Base-by-base conservation (phyloP, 2,797 vertebrate genomes). In the Caiman crocodilus region DNA sequence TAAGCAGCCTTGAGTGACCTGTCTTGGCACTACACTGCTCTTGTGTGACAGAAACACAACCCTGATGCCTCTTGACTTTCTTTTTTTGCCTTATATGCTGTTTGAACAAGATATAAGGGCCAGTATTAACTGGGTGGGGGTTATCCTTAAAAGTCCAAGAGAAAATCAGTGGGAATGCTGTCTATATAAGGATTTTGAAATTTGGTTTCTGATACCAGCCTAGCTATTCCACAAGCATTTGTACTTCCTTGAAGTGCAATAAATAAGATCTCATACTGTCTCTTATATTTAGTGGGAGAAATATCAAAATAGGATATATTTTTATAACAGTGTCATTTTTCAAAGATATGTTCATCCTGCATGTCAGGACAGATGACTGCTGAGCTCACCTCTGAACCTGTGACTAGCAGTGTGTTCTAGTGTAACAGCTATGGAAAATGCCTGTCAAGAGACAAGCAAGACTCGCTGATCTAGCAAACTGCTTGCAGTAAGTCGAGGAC, bases 1-100 rank as follows among this genome's bases (percentile, higher is more conserved):
- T 4, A 4, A 23, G 13, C 4, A 0, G 0, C 0, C 10, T 58
- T 77, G 23, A 67, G 18, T 57, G 28, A 25, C 0, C 58, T 9
- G 13, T 78, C 79, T 67, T 32, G 28, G 14, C 59, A 21, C 0
- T 18, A 13, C 16, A 25, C 42, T 0, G 28, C 17, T 57, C 42
- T 76, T 79, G 26, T 42, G 88, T 65, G 73, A 76, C 50, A 88
- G 79, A 94, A 76, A 7, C 2, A 2, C 42, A 75, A 3, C 3
- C 82, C 28, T 16, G 9, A 5, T 30, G 25, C 5, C 64, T 93
- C 82, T 25, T 80, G 2, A 11, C 14, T 12, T 59, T 14, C 55
- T 87, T 89, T 78, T 78, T 23, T 16, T 14, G 1, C 2, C 4
- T 5, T 18, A 16, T 58, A 2, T 57, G 8, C 76, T 28, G 61